These are phyloP conservation scores for Pristionchus entomophagus DNA, from an alignment of 2,888 invertebrate species.

Conservation along the genomic window DNA sequence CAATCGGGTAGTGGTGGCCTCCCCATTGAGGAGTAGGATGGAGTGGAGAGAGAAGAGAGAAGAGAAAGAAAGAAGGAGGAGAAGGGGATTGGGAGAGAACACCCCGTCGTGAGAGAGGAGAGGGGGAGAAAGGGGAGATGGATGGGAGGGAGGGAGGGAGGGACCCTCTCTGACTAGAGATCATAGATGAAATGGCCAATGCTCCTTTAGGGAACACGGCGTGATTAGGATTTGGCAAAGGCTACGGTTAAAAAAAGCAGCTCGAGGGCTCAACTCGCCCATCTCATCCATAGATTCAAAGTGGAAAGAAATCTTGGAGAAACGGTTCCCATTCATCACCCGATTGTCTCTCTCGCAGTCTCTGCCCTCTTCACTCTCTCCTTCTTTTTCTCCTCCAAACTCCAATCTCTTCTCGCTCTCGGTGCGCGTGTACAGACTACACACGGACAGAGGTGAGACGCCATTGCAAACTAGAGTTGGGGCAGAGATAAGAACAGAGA, in stretches of 20 bases:
- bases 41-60: neutral
- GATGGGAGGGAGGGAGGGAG: neutral
- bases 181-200: neutral
- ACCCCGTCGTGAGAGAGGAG: too few relatives aligned
- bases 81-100: neutral
- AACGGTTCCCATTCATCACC: too few relatives aligned
- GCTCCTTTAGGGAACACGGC: neutral
- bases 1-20: conserved; percentile 13
- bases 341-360: neutral
- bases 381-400: neutral
- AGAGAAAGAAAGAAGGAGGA: neutral
- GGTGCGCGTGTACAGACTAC: neutral
- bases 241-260: neutral
- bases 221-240: neutral
- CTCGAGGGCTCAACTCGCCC: neutral
- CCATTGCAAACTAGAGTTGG: neutral
- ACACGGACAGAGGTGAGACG: neutral
- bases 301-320: too few relatives aligned
- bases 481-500: neutral
- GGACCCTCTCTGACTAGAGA: neutral
- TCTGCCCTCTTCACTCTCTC: neutral
- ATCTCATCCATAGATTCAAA: neutral
- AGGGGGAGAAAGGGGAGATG: neutral
- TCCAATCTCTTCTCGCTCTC: neutral
- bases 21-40: neutral